These are phyloP conservation scores for Anableps anableps DNA, from an alignment of 2,797 vertebrate genomes.

Conservation along the genomic window DNA sequence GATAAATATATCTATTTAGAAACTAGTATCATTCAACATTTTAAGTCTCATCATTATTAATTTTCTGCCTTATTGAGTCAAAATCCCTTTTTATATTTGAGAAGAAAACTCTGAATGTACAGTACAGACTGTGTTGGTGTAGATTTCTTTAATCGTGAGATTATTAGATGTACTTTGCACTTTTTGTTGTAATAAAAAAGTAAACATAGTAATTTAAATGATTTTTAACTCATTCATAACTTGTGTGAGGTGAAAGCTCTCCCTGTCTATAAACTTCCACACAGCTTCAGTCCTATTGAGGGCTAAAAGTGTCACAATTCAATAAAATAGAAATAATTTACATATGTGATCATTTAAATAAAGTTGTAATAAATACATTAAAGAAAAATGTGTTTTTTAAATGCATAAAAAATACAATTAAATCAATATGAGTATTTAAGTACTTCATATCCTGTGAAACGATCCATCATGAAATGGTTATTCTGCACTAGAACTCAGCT, in stretches of 20 bases:
- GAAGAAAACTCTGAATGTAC: slow-evolving; percentile 84
- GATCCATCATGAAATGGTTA: neutral
- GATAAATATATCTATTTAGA: slow-evolving; percentile 56
- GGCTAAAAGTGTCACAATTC: slow-evolving; percentile 1
- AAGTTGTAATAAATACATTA: neutral
- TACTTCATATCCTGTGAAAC: neutral
- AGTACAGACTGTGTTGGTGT: slow-evolving; percentile 78
- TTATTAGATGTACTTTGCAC: slow-evolving; percentile 82
- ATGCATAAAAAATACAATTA: neutral
- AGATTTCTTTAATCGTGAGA: slow-evolving; percentile 75
- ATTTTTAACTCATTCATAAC: slow-evolving; percentile 50
- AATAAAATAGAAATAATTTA: neutral
- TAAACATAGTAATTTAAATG: slow-evolving; percentile 39
- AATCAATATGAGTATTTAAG: neutral
- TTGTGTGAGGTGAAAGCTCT: slow-evolving; percentile 39
- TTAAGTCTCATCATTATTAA: slow-evolving; percentile 58
- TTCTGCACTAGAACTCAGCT: neutral
- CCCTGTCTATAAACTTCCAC: slow-evolving; percentile 51
- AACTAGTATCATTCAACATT: slow-evolving; percentile 45
- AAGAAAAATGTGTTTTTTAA: neutral
- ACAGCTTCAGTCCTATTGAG: slow-evolving; percentile 39
- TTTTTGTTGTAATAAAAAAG: slow-evolving; percentile 77
- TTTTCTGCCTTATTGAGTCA: slow-evolving; percentile 61
- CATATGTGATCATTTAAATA: neutral
- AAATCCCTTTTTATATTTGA: slow-evolving; percentile 80